Base-by-base conservation (phyloP, 2,797 vertebrate genomes). In the Toxotes lorentzi region DNA sequence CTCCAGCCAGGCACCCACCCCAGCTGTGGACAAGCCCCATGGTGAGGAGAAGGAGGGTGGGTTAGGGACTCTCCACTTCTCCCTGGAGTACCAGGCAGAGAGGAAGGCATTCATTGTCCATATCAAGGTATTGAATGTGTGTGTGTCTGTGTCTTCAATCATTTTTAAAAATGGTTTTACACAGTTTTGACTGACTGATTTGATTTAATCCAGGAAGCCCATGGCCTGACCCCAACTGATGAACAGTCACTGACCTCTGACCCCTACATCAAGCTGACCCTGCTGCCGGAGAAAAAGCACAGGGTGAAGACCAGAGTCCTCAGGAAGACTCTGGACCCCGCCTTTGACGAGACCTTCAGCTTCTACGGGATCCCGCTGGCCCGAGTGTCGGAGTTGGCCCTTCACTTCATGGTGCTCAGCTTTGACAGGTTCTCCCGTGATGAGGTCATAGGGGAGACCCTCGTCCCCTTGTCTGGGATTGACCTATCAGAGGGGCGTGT, bases 231-330 rank as follows among this genome's bases (percentile, higher is more conserved):
- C n/a, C 97, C 98, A 50, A 99, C 97, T 76, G 98, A 99, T 60
- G 98, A 99, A 78, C 98, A 99, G 88, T 99, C 98, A 0, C 94
- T 98, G 95, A 99, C 97, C 82, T 99, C 98, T 71, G 98, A 99
- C 94, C 98, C 98, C 0, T 99, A 99, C 91, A 97, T 99, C 90
- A 99, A 99, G 94, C 95, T 99, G 95, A 98, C 97, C 48, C 95
- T 99, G 84, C 93, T 99, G 23, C 98, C 98, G 0, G 98, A 99
- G 92, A 99, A 99, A 91, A 99, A 99, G 86, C 97, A 99, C 85
- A 96, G 97, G 50, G 98, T 99, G 87, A 99, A 99, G 96, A 99
- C 98, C 66, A 95, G 98, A 82, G 98, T 99, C 61, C 93, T 99
- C 79, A 95, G 98, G 82, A 99, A 99, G 93, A 99, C 98, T 53